Base-by-base conservation (phyloP, 2,113 vertebrate genomes). In the Canis aureus region DNA sequence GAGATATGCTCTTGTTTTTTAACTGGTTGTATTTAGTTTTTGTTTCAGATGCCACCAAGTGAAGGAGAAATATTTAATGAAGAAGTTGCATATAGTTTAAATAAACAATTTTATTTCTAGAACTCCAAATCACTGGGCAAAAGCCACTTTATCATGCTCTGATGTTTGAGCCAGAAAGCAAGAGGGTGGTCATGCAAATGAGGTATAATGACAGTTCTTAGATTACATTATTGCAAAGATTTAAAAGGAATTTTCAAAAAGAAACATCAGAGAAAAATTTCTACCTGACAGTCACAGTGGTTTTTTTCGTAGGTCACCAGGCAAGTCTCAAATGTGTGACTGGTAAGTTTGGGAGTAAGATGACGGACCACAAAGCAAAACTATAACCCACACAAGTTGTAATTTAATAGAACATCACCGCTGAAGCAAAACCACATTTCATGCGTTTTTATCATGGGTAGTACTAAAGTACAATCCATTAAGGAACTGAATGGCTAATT, bases 371-470 rank as follows among this genome's bases (percentile, higher is more conserved):
- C 32, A 91, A 84, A 78, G 94, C 51, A 97, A 96, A 97, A 97
- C 71, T 76, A n/a, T 92, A 16, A 2, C 17, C 4, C 17, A 92
- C 55, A 91, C 32, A 95, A 96, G 57, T 81, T 96, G 32, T 91
- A 92, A 96, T 92, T 86, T 84, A 94, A 66, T 86, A 96, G 97
- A 97, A 97, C 78, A 89, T 66, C 89, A n/a, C 82, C 89, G 73
- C 29, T 64, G 29, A 97, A 86, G 87, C 55, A 79, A 97, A 97
- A 93, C 49, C 64, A 91, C 29, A 51, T 62, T 62, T 73, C 38
- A 94, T 38, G 90, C 82, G 78, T 25, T 95, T 96, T 95, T 97
- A 83, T 66, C 35, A 88, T 20, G 53, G 79, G 69, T 32, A 43
- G 53, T 55, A 49, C 25, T n/a, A 80, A 91, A 95, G 76, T 59